A percentile compares a stretch with the other conserved stretches of the same genome.
These are phyloP conservation scores for Drosophila nasuta DNA, from an alignment of 1,140 invertebrate species.

Conservation along the genomic window DNA sequence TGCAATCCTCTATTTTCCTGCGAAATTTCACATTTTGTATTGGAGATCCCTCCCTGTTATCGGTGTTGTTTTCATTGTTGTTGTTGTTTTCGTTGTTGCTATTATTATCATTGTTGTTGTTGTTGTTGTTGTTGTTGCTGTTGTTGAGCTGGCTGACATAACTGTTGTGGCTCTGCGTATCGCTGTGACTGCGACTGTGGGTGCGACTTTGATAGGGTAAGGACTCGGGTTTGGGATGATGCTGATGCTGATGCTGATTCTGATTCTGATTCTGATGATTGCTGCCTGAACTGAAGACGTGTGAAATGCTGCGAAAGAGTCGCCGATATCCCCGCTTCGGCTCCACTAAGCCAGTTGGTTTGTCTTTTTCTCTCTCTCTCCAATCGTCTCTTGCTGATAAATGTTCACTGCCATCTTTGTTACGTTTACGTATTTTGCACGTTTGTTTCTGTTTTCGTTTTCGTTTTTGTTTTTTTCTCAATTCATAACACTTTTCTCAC, in stretches of 20 bases:
- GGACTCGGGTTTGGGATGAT: no score
- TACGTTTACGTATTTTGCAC: not conserved
- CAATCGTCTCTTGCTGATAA: no score
- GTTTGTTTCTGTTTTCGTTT: not conserved
- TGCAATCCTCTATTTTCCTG: not conserved
- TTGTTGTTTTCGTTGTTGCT: not conserved
- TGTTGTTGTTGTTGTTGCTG: not conserved
- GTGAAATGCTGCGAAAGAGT: constrained; percentile 75
- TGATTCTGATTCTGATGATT: constrained; percentile 40
- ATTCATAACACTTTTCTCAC: constrained; percentile 4
- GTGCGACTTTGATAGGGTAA: constrained; percentile 18
- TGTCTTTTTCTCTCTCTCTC: no score
- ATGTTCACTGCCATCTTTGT: constrained; percentile 62
- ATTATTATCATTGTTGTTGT: no score
- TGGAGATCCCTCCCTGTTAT: not conserved
- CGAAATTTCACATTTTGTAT: not conserved
- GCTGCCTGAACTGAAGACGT: constrained; percentile 67
- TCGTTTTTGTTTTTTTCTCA: no score
- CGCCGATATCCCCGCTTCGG: constrained; percentile 70
- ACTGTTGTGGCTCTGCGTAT: constrained; percentile 30
- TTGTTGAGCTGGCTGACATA: not conserved
- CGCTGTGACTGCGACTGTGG: constrained; percentile 17
- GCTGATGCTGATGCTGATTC: constrained; percentile 8
- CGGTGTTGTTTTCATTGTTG: not conserved
- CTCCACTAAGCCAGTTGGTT: constrained; percentile 24